phyloP scores from a whole-genome alignment of 2,888 invertebrate genomes.

The Zygaena filipendulae region DNA sequence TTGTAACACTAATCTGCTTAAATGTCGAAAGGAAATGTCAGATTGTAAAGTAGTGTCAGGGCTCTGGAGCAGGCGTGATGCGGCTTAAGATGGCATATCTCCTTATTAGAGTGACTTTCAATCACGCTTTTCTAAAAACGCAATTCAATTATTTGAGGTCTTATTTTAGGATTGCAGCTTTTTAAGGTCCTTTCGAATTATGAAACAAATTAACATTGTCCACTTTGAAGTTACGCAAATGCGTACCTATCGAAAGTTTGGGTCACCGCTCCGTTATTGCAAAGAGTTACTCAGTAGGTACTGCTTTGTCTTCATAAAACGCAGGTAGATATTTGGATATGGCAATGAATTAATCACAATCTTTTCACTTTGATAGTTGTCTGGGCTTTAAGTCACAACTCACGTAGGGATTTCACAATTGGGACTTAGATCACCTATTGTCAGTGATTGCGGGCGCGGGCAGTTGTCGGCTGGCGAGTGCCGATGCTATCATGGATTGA shows the following conservation, averaged over 20 bases:
- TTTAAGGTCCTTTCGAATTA: too few species aligned
- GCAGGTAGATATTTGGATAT: too few species aligned
- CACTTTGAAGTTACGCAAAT: too few species aligned
- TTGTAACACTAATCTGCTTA: constrained; percentile 65
- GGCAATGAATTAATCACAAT: constrained; percentile 1
- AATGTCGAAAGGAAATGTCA: constrained; percentile 69
- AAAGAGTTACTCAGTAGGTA: too few species aligned
- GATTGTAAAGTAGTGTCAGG: constrained; percentile 64
- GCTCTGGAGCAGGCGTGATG: constrained; percentile 43
- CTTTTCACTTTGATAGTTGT: not conserved
- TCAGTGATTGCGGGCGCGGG: constrained; percentile 40
- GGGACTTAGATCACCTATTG: constrained; percentile 42
- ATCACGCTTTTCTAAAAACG: too few species aligned
- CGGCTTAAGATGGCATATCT: constrained; percentile 46
- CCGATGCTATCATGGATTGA: constrained; percentile 63
- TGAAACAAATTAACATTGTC: too few species aligned
- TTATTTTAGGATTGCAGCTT: too few species aligned
- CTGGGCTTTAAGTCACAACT: constrained; percentile 22
- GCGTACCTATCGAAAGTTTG: too few species aligned
- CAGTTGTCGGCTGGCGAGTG: constrained; percentile 23
- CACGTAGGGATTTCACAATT: constrained; percentile 38
- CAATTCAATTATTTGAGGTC: too few species aligned
- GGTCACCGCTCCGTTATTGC: too few species aligned
- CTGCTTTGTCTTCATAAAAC: too few species aligned
- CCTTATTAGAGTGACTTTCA: constrained; percentile 39